Conservation (phyloP, 2,888 invertebrate species). For the Drosophila mulleri region DNA sequence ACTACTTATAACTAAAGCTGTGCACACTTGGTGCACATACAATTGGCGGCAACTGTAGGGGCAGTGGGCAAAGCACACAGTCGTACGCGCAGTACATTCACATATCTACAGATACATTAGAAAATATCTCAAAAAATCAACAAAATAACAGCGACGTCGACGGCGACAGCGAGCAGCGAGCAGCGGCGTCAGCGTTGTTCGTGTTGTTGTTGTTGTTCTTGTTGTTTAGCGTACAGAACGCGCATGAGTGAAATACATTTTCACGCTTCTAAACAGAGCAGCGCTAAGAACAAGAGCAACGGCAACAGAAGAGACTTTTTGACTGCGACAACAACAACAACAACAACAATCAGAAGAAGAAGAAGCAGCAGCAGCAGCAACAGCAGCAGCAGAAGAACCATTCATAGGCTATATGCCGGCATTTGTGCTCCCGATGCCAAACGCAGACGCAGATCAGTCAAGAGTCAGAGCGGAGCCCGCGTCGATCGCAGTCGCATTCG, state of each 20-base stretch:
- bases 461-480: constrained; percentile 49
- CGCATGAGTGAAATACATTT: constrained; percentile 78
- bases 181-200: constrained; percentile 28
- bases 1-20: neutral
- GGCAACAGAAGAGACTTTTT: constrained; percentile 65
- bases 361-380: constrained; percentile 25
- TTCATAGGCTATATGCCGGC: constrained; percentile 63
- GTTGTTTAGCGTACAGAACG: constrained; percentile 63
- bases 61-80: constrained; percentile 40
- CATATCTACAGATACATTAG: constrained; percentile 79
- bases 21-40: constrained; percentile 30
- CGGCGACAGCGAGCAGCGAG: constrained; percentile 23
- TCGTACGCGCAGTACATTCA: constrained; percentile 48
- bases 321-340: constrained; percentile 67
- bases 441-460: constrained; percentile 67
- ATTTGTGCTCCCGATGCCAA: constrained; percentile 58
- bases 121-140: constrained; percentile 82
- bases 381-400: constrained; percentile 41
- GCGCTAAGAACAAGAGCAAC: constrained; percentile 50
- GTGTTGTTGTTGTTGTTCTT: constrained; percentile 21
- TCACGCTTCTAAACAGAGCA: constrained; percentile 79
- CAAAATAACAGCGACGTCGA: constrained; percentile 58
- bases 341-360: constrained; percentile 31
- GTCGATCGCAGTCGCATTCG: constrained; percentile 34
- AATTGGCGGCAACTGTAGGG: constrained; percentile 51